A percentile compares a stretch with the other conserved stretches of the same genome.
Evolutionary conservation across 2,797 vertebrate genomes (phyloP).

Genomic region (Steatocranus sp.): DNA sequence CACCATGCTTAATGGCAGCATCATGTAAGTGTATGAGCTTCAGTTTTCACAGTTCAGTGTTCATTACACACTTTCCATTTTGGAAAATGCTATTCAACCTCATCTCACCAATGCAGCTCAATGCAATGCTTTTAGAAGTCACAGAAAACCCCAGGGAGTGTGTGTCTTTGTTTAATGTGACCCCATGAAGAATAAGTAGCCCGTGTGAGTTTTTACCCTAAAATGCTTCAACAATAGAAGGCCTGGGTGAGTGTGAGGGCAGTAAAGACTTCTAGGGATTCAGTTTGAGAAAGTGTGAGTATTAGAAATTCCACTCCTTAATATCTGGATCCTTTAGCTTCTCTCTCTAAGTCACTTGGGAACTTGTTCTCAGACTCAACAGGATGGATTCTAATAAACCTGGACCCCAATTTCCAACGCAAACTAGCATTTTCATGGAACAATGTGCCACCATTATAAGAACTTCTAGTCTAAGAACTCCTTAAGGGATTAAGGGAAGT

Average conservation of each 20-base stretch:
- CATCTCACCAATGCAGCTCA: neutral
- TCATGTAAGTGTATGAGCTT: neutral
- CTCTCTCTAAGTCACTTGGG: constrained; percentile 39
- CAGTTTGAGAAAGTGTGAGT: neutral
- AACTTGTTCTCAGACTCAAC: constrained; percentile 56
- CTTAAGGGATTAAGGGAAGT: constrained; percentile 52
- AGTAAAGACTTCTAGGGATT: neutral
- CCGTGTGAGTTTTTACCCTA: constrained; percentile 26
- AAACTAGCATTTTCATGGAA: constrained; percentile 64
- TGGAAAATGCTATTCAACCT: constrained; percentile 4
- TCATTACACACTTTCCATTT: neutral
- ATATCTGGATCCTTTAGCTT: constrained; percentile 10
- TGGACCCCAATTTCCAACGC: constrained; percentile 55
- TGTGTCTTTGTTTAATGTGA: constrained; percentile 53
- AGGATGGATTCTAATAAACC: constrained; percentile 61
- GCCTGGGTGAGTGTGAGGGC: constrained; percentile 10
- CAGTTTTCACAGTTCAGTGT: neutral
- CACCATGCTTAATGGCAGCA: neutral
- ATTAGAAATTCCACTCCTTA: neutral
- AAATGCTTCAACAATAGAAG: constrained; percentile 36
- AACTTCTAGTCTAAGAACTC: neutral
- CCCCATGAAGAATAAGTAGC: constrained; percentile 58
- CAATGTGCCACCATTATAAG: constrained; percentile 50
- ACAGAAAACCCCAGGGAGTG: constrained; percentile 26
- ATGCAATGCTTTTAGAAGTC: constrained; percentile 5